These are phyloP conservation scores for Tortricodes alternella DNA, from an alignment of 2,888 invertebrate species.

Conservation along the genomic window DNA sequence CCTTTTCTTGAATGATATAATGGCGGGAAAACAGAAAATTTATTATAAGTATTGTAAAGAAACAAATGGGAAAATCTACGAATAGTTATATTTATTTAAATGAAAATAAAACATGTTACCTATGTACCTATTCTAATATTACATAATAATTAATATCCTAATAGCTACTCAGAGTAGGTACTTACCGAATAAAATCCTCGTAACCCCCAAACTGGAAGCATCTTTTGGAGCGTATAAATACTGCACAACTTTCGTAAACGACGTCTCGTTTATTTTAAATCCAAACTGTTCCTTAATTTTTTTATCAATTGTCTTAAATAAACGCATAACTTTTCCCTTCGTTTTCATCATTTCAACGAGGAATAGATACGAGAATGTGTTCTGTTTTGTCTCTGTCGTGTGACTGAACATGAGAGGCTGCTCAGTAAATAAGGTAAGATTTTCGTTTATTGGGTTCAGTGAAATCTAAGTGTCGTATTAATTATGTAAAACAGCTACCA, in stretches of 20 bases:
- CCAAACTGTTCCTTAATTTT: constrained; percentile 63
- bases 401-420: neutral
- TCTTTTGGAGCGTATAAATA: constrained; percentile 87
- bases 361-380: neutral
- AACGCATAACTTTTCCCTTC: constrained; percentile 36
- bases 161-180: too few species aligned
- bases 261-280: constrained; percentile 50
- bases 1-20: too few species aligned
- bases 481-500: constrained; percentile 30
- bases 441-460: constrained; percentile 9
- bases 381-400: neutral
- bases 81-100: too few species aligned
- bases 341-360: constrained; percentile 40
- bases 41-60: too few species aligned
- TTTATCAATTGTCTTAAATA: constrained; percentile 37
- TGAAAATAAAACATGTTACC: too few species aligned
- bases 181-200: constrained; percentile 92
- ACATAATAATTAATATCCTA: too few species aligned
- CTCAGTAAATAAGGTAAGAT: constrained; percentile 4
- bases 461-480: constrained; percentile 27
- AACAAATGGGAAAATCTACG: too few species aligned
- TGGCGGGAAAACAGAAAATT: too few species aligned
- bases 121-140: too few species aligned
- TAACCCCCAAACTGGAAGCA: constrained; percentile 89
- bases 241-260: constrained; percentile 70